Evolutionary conservation across 2,888 invertebrate species (phyloP), one percentile per base, ranked within the genome.

Genomic region (Sminthurinus aureus): DNA sequence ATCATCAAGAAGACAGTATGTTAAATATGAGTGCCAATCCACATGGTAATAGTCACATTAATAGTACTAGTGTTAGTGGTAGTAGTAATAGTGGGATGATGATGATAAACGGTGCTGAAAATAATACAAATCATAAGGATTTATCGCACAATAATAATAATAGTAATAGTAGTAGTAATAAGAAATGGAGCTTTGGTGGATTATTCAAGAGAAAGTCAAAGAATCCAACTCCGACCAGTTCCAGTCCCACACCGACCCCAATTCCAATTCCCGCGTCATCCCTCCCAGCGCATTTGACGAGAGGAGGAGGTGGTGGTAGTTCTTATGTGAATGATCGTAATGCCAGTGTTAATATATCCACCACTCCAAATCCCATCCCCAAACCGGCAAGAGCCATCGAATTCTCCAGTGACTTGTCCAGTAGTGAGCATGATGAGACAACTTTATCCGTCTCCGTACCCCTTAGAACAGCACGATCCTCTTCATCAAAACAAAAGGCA

Each of bases 141-240:
- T 18, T 78, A 22, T 22, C 51, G 79, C 64, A 74, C 73, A 80
- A 79, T 74, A 51, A 83, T 78, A 77, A 83, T 80, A 24, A 78
- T 73, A 83, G 69, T 74, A 64, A 84, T n/a, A 50, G 78, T 15
- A 79, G 66, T n/a, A n/a, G n/a, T n/a, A n/a, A n/a, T 91, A 90
- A 90, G 91, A 88, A 89, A 86, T 96, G 96, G 96, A 94, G 95
- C 12, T 93, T 96, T 73, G 95, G 96, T 9, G 26, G 26, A 0
- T 71, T 71, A 8, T 71, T 71, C 15, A 79, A 77, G 67, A 73
- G 52, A 69, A 79, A 52, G 18, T 71, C 15, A 24, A 71, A 71
- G 24, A 83, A 83, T 67, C 20, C 52, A 3, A 66, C 51, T 51
- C 38, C 38, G 1, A 69, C 67, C 4, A 74, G 67, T 51, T 8